Percentiles rank a stretch among this genome's conserved stretches.
Conservation (phyloP, 1,140 invertebrate genomes). For the Lysiphlebus fabarum region DNA sequence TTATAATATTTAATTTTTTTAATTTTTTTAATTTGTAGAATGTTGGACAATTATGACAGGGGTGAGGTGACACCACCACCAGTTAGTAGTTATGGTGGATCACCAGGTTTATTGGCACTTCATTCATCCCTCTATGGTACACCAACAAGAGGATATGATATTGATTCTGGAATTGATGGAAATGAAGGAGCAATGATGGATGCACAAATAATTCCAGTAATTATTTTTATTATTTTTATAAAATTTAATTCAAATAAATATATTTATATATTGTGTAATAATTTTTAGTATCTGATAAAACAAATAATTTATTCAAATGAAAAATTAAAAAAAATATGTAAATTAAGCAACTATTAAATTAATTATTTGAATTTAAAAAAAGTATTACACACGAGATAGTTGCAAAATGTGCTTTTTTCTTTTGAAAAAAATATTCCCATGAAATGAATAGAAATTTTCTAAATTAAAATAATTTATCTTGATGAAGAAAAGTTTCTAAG, state of each 20-base stretch:
- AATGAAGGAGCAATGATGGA: slow-evolving; percentile 52
- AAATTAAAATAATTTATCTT: too few species aligned
- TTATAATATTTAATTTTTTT: too few species aligned
- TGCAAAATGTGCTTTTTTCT: too few species aligned
- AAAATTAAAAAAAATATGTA: neutral
- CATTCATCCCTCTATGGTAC: slow-evolving; percentile 52
- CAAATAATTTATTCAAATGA: too few species aligned
- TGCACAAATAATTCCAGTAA: slow-evolving; percentile 53
- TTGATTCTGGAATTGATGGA: slow-evolving; percentile 50
- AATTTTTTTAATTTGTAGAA: too few species aligned
- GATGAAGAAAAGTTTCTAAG: too few species aligned
- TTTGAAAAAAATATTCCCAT: too few species aligned
- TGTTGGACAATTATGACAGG: slow-evolving; percentile 55
- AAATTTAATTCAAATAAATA: neutral
- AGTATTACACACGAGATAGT: too few species aligned
- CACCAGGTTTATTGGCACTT: slow-evolving; percentile 48
- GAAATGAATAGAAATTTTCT: too few species aligned
- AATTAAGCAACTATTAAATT: neutral
- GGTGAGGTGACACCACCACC: slow-evolving; percentile 52
- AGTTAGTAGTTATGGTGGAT: slow-evolving; percentile 49
- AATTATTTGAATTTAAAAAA: neutral
- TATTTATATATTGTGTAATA: neutral
- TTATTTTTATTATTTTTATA: slow-evolving; percentile 16
- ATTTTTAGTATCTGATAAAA: neutral
- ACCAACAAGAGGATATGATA: slow-evolving; percentile 48